A percentile compares a stretch with the other conserved stretches of the same genome.
Conservation (phyloP, 1,140 invertebrate species). For the Caenorhabditis briggsae region DNA sequence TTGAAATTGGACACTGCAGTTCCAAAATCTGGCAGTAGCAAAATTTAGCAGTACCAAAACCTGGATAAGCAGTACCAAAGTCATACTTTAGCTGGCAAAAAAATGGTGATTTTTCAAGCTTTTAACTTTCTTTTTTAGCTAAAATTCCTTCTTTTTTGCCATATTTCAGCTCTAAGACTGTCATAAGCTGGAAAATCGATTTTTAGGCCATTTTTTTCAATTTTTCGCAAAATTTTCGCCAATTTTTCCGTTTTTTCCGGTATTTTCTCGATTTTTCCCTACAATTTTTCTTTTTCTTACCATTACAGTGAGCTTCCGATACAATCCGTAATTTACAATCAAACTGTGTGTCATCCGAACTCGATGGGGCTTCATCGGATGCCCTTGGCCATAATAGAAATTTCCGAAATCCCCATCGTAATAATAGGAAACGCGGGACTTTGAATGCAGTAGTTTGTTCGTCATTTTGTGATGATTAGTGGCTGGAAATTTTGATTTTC, state of each 20-base stretch:
- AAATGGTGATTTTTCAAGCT: not conserved
- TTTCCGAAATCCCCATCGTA: slow-evolving; percentile 84
- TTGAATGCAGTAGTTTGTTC: slow-evolving; percentile 49
- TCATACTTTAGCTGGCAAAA: not conserved
- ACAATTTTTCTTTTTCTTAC: slow-evolving; percentile 82
- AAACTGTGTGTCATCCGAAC: slow-evolving; percentile 99
- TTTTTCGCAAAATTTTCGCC: too few relatives aligned
- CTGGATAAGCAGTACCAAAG: too few relatives aligned
- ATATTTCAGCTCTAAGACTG: too few relatives aligned
- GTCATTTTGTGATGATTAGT: slow-evolving; percentile 55
- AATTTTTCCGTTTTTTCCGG: not conserved
- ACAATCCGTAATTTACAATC: slow-evolving; percentile 97
- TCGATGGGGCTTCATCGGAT: slow-evolving; percentile 99
- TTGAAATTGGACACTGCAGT: not conserved
- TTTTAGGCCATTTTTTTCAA: too few relatives aligned
- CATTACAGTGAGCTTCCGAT: slow-evolving; percentile 99
- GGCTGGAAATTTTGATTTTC: not conserved
- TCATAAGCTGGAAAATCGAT: too few relatives aligned
- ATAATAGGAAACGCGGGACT: slow-evolving; percentile 71
- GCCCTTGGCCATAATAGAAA: slow-evolving; percentile 99
- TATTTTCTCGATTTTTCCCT: not conserved
- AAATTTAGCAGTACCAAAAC: not conserved
- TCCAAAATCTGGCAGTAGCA: too few relatives aligned
- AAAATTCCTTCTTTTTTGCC: too few relatives aligned
- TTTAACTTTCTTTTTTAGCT: too few relatives aligned